Evolutionary conservation across 2,113 vertebrate genomes (phyloP), one percentile per base, ranked within the genome.

Genomic region (Platysteira castanea): DNA sequence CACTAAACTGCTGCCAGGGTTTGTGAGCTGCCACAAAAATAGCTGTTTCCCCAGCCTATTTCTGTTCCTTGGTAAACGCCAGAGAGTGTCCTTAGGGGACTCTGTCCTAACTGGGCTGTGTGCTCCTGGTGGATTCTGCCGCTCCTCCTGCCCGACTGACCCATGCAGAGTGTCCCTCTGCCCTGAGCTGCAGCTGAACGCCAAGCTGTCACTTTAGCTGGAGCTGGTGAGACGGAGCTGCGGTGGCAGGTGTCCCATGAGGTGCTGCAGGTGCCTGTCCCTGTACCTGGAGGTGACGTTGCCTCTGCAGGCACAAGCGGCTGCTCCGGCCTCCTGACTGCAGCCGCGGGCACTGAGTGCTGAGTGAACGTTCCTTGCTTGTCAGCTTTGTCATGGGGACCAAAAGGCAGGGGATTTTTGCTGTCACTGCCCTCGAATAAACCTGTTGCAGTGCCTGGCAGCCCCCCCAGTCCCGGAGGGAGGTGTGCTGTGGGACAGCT

Each of bases 221-320:
- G 44, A 61, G 4, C 39, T 41, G 44, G 33, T 26, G 74, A 16
- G 61, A 52, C 50, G 44, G 31, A 6, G 39, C 46, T 84, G 63
- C 56, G 60, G 13, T 22, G 14, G 37, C n/a, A 78, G 78, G 65
- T 23, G 63, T 67, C 24, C 27, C 14, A 5, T 17, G 39, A 35
- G 12, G 16, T 22, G 16, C 15, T 49, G 41, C 53, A 31, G 68
- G 44, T 52, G 27, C 11, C 30, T 39, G 57, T 3, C n/a, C n/a
- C n/a, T n/a, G n/a, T n/a, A n/a, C n/a, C 28, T 46, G 74, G 16
- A 27, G 49, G 21, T 54, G 57, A 3, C 4, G 0, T 1, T 31
- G 30, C 8, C 23, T 67, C 53, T 27, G 4, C 0, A 2, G 71
- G 11, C 18, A 15, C 11, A 4, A 1, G 21, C 8, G 74, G 17